A percentile compares a stretch with the other conserved stretches of the same genome.
Conservation (phyloP, 2,888 invertebrate species). For the Sipha maydis region DNA sequence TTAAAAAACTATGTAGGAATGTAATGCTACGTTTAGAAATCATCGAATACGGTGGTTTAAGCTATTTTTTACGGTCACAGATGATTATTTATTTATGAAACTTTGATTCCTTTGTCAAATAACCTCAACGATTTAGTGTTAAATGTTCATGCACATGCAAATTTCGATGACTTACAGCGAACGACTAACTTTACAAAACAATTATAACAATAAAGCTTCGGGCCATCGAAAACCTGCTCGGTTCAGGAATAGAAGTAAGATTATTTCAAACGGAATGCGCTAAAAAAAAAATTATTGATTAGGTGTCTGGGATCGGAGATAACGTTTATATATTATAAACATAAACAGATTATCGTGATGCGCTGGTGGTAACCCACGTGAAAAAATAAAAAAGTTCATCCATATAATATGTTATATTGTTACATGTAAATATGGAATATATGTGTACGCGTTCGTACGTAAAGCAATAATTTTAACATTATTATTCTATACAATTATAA, state of each 20-base stretch:
- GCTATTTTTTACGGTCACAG: background rate
- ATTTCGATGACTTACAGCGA: background rate
- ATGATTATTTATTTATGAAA: background rate
- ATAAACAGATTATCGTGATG: conserved; percentile 7
- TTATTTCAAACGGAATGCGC: conserved; percentile 6
- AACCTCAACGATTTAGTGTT: background rate
- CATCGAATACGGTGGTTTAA: background rate
- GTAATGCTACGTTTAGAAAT: background rate
- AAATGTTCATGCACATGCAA: background rate
- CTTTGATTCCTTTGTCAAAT: background rate
- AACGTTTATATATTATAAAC: background rate
- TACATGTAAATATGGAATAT: conserved; percentile 6
- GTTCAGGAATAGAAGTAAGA: background rate
- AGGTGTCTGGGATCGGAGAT: background rate
- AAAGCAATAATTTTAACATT: background rate
- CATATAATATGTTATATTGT: background rate
- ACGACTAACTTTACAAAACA: conserved; percentile 9
- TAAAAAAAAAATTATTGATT: background rate
- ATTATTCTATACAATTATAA: background rate
- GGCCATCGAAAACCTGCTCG: conserved; percentile 39
- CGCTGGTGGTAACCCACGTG: conserved; percentile 38
- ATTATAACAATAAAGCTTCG: conserved; percentile 10
- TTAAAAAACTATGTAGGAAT: too few relatives aligned
- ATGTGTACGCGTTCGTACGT: background rate
- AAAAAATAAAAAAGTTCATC: conserved; percentile 29